A percentile compares a stretch with the other conserved stretches of the same genome.
These are phyloP conservation scores for Acrobasis repandana DNA, from an alignment of 2,888 invertebrate genomes.

Conservation along the genomic window DNA sequence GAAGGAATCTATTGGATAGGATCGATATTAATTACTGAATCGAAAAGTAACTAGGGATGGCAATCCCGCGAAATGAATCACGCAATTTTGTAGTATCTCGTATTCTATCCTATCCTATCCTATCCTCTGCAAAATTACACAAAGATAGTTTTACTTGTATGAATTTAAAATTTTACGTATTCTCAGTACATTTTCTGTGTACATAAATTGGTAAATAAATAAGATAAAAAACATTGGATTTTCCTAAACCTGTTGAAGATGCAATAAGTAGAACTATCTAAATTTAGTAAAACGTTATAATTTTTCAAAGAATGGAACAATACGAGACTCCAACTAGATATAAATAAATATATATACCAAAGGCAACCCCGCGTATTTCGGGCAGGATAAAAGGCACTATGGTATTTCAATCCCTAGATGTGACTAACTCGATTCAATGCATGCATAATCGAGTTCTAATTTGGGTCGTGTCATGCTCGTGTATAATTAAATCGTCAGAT, in stretches of 20 bases:
- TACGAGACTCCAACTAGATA: too few species aligned
- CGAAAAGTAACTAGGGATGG: slow-evolving; percentile 2
- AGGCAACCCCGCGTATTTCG: background rate
- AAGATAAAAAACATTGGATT: too few species aligned
- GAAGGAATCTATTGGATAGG: slow-evolving; percentile 1
- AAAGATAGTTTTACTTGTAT: too few species aligned
- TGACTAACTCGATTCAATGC: slow-evolving; percentile 17
- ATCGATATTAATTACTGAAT: slow-evolving; percentile 14
- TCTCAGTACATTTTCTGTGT: too few species aligned
- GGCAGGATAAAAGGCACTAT: background rate
- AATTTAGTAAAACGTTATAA: too few species aligned
- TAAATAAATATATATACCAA: too few species aligned
- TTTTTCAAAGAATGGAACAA: too few species aligned
- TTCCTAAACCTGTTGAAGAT: too few species aligned
- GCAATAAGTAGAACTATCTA: too few species aligned
- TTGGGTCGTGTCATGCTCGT: slow-evolving; percentile 22
- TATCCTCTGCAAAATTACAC: background rate
- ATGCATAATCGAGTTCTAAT: slow-evolving; percentile 23
- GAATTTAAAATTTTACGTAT: too few species aligned
- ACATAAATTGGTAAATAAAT: too few species aligned
- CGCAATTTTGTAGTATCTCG: background rate
- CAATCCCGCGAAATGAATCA: background rate
- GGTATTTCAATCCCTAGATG: background rate
- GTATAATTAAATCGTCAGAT: slow-evolving; percentile 23
- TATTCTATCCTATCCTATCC: too few species aligned